These are phyloP conservation scores for Megaceryle maxima DNA, from an alignment of 2,113 vertebrate species.

Conservation along the genomic window DNA sequence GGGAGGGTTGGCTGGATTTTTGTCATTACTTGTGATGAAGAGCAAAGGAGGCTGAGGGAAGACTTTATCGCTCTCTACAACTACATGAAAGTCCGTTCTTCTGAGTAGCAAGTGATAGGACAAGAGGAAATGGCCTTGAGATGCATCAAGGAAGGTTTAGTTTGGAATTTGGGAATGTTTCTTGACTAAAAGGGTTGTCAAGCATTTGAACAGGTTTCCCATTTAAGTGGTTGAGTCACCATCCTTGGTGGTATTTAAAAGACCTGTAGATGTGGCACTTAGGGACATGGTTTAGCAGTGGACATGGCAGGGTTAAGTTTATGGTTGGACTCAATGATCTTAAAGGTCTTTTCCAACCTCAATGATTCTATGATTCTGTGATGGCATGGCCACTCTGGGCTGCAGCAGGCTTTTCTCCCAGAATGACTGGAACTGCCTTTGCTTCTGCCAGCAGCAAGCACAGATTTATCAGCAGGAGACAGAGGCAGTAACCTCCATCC, in stretches of 20 bases:
- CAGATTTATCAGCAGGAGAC: not conserved
- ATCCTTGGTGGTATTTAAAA: not conserved
- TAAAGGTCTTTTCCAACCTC: not conserved
- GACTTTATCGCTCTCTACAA: rapidly evolving
- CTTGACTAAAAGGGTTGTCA: not conserved
- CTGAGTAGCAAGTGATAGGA: not conserved
- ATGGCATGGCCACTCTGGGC: not conserved
- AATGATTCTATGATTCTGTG: not conserved
- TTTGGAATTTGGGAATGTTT: not conserved
- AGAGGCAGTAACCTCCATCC: not conserved
- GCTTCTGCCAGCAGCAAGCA: not conserved
- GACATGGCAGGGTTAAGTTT: not conserved
- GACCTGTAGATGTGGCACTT: not conserved
- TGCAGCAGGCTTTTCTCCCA: not conserved
- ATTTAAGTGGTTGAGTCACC: not conserved
- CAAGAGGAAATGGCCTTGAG: not conserved
- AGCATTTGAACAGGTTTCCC: not conserved
- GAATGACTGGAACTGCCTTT: not conserved
- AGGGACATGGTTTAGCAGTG: not conserved
- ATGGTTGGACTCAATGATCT: not conserved
- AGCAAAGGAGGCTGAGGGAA: not conserved
- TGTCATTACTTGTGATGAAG: not conserved
- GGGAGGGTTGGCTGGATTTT: not conserved
- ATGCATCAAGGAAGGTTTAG: not conserved
- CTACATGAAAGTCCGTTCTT: not conserved